phyloP scores from a whole-genome alignment of 2,888 invertebrate species.

The Agrotis ipsilon region DNA sequence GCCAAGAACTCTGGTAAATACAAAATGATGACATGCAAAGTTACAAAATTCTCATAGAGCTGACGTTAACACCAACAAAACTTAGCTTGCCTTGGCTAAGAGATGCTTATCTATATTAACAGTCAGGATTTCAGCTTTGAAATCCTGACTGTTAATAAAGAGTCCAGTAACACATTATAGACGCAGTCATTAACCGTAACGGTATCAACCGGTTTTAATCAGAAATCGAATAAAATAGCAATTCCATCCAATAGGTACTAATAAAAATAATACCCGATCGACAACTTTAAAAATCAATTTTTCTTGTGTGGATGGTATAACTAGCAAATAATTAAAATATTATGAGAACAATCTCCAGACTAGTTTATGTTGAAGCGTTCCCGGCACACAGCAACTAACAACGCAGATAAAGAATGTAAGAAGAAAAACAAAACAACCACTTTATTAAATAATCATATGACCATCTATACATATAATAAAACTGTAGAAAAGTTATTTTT shows the following conservation, averaged over 20 bases:
- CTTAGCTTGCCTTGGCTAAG: neutral
- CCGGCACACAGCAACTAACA: constrained; percentile 16
- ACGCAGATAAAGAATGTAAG: too few species aligned
- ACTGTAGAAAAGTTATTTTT: too few species aligned
- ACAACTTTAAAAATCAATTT: constrained; percentile 20
- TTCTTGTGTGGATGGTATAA: neutral
- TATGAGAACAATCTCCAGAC: constrained; percentile 16
- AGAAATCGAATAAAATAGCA: constrained; percentile 18
- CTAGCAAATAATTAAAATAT: constrained; percentile 8
- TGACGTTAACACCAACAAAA: too few species aligned
- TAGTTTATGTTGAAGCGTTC: constrained; percentile 17
- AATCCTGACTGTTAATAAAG: constrained; percentile 3
- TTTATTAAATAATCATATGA: too few species aligned
- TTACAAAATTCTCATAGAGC: too few species aligned
- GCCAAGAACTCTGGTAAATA: neutral
- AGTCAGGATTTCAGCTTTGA: too few species aligned
- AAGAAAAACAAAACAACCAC: constrained; percentile 19
- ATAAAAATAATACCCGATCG: constrained; percentile 19
- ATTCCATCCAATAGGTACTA: neutral
- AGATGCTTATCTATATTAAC: too few species aligned
- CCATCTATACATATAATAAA: too few species aligned
- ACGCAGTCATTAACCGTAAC: constrained; percentile 42
- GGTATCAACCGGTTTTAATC: constrained; percentile 27
- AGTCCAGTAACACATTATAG: constrained; percentile 24
- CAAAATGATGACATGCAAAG: neutral